These are phyloP conservation scores for Chelon auratus DNA, from an alignment of 2,797 vertebrate genomes.

Conservation along the genomic window DNA sequence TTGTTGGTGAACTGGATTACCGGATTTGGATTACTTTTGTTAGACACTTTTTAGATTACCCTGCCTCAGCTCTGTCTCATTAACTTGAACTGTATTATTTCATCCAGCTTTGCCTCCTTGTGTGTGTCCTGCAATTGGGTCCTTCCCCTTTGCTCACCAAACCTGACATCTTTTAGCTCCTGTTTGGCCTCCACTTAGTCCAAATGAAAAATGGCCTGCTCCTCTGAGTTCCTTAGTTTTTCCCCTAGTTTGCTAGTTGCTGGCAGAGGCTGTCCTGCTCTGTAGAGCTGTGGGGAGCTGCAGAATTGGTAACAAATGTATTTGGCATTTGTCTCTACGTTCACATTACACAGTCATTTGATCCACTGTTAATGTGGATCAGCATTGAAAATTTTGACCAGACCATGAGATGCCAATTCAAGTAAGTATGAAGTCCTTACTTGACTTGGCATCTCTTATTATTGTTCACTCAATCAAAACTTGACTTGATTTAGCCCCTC, in stretches of 20 bases:
- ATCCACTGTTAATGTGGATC: background rate
- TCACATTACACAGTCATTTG: background rate
- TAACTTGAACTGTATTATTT: too few relatives aligned
- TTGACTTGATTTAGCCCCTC: constrained; percentile 6
- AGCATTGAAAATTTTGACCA: background rate
- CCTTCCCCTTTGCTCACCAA: too few relatives aligned
- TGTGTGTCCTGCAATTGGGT: too few relatives aligned
- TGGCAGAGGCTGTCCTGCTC: background rate
- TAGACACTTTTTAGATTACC: too few relatives aligned
- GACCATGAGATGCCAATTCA: background rate
- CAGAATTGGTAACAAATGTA: background rate
- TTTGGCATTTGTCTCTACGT: background rate
- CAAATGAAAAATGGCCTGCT: background rate
- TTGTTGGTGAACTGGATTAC: too few relatives aligned
- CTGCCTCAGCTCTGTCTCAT: too few relatives aligned
- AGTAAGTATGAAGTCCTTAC: background rate
- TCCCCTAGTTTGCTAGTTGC: background rate
- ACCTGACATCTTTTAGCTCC: background rate
- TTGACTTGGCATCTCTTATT: background rate
- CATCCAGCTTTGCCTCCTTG: too few relatives aligned
- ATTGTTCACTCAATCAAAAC: too few relatives aligned
- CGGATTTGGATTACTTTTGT: too few relatives aligned
- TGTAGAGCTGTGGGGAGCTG: background rate
- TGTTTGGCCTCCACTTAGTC: background rate
- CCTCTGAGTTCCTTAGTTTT: background rate